Base-by-base conservation (phyloP, 2,888 invertebrate genomes). In the Euzetes globulus region DNA sequence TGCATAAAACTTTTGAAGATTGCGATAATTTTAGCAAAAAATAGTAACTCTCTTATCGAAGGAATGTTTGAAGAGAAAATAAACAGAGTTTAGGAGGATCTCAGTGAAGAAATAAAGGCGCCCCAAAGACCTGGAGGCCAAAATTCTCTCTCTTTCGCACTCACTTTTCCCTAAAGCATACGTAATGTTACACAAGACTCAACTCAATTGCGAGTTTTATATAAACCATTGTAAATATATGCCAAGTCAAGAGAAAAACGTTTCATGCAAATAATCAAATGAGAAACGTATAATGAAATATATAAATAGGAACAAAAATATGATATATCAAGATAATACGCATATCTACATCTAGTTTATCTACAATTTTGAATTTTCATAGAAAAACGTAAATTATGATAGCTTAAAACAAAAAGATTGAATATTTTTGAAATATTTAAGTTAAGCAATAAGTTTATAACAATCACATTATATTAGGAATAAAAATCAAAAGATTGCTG, bases 61-160 rank as follows among this genome's bases (percentile, higher is more conserved):
- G 63, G 63, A 63, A 63, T 63, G 63, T 63, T 33, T 63, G 63
- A n/a, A 60, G 27, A 33, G 33, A 63, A 63, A 63, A 63, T 63
- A 63, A 29, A 63, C 63, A 63, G 63, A 63, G 63, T 63, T 63
- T 55, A 13, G 19, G 55, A n/a, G 63, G 33, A 63, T 63, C 33
- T 7, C 63, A 33, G 17, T 29, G 5, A 17, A 63, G 33, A 22
- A 29, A 27, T 22, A 22, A 63, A 63, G 63, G 63, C 63, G 25
- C 63, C 63, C 63, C 63, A 63, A 63, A 63, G 63, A 63, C 63
- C 63, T 33, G 63, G 63, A 63, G 63, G 63, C 63, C 15, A 50
- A 50, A 60, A 60, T 6, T 25, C 19, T 19, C 19, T 55, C 55
- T 55, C 55, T 55, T 25, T 63, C 58, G 9, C 25, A 29, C 37